Base-by-base conservation (phyloP, 2,888 invertebrate genomes). In the Tethea ocularis region DNA sequence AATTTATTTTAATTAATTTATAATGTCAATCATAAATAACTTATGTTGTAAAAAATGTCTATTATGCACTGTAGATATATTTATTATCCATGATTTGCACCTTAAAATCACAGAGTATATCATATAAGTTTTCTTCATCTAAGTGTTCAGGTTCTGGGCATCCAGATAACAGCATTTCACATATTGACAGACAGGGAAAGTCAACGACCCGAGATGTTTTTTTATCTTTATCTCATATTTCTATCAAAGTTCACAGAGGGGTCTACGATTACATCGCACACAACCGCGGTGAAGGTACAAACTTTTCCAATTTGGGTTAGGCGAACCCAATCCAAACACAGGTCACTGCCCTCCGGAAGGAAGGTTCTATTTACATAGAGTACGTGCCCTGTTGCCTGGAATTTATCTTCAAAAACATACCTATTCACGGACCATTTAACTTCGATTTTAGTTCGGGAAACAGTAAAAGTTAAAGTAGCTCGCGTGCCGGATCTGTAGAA, bases 281-380 rank as follows among this genome's bases (percentile, higher is more conserved):
- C 67, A 64, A 64, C 61, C 60, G 56, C 64, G 64, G 56, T 65
- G 63, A 63, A 70, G 58, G 65, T 61, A 63, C 61, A 73, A 84
- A 84, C 74, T 84, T 84, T 82, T 81, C 80, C 83, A 83, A 84
- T 83, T 82, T 80, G 64, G 69, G 69, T 70, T 72, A 69, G 67
- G 68, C 63, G 68, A 74, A 71, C 69, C 71, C 70, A 69, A 71
- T 61, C 67, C 67, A 62, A 63, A 51, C 55, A 60, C 55, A 60
- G 78, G 72, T 72, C 71, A 69, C 17, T 67, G 66, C 62, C 63
- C 74, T 5, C 65, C 56, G 60, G 56, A 69, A 71, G 68, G 61
- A n/a, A 61, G 68, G 68, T 73, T 75, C 77, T 75, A 73, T 78
- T 73, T 69, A 66, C 70, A 62, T 65, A 70, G 66, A 64, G 68